Evolutionary conservation across 2,797 vertebrate genomes (phyloP), one percentile per base, ranked within the genome.

Genomic region (Pygocentrus nattereri): DNA sequence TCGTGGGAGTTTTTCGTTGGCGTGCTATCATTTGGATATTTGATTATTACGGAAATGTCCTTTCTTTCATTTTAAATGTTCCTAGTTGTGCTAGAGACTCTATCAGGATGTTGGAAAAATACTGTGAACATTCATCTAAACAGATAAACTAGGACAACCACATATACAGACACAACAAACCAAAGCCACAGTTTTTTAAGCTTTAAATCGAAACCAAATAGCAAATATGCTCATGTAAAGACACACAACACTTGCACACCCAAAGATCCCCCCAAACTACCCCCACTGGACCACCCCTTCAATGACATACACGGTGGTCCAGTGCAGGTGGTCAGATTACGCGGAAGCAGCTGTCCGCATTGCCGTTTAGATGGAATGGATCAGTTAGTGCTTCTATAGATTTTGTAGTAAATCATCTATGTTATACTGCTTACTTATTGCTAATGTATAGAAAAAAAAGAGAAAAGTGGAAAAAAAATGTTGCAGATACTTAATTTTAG

Each of bases 381-480:
- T 94, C 94, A 93, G 94, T 95, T 95, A 95, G 95, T 95, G 94
- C 92, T 95, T 94, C 93, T 93, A 93, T 96, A 96, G 95, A 94
- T 95, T 95, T 95, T 95, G 94, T 94, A 95, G 94, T 93, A 93
- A 92, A 95, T 93, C 87, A 94, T 96, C 93, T 95, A 92, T 95
- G 94, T 95, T 95, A 95, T 93, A 93, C 94, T 94, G 94, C 95
- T 93, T 94, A 92, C 94, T 94, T 93, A 95, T 95, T 89, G 92
- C 91, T 95, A 91, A 94, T 93, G 93, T 95, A 95, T 94, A 92
- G 90, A 95, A 84, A 79, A 84, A 79, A 85, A 92, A 89, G 86
- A 90, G 91, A 90, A 88, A 92, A 94, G 94, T 93, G 89, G 89
- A 92, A 88, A 90, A 92, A 92, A 93, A 94, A 94, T 80, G 86